Evolutionary conservation across 2,888 invertebrate genomes (phyloP).

Genomic region (Campoplex capitator): DNA sequence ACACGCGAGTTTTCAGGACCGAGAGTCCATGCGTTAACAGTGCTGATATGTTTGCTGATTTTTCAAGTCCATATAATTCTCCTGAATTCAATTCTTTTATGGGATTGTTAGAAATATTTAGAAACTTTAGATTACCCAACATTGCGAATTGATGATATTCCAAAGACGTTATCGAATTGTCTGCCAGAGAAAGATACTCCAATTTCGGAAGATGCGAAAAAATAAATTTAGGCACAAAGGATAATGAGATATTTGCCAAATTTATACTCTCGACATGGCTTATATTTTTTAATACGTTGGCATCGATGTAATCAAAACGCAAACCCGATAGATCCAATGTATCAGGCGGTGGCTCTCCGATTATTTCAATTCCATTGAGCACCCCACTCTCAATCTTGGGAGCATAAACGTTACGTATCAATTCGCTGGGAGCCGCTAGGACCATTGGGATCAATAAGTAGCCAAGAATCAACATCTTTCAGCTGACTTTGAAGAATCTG

Average conservation of each 20-base stretch:
- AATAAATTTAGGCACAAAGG: constrained; percentile 70
- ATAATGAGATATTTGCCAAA: constrained; percentile 70
- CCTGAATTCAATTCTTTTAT: constrained; percentile 70
- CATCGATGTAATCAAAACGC: constrained; percentile 65
- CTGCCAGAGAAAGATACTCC: constrained; percentile 70
- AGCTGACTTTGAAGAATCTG: neutral
- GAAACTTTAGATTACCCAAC: constrained; percentile 71
- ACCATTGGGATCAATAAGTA: neutral
- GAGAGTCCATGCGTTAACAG: constrained; percentile 72
- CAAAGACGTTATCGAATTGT: constrained; percentile 48
- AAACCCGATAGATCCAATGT: constrained; percentile 71
- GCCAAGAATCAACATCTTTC: constrained; percentile 21
- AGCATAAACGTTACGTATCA: constrained; percentile 46
- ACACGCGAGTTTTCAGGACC: constrained; percentile 59
- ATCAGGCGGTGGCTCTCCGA: neutral
- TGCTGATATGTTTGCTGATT: constrained; percentile 68
- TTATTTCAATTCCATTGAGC: constrained; percentile 62
- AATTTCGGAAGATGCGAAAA: constrained; percentile 75
- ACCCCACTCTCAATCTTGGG: constrained; percentile 66
- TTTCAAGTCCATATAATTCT: constrained; percentile 73
- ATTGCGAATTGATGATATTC: constrained; percentile 67
- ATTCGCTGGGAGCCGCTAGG: constrained; percentile 9
- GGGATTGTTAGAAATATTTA: constrained; percentile 75
- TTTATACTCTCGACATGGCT: constrained; percentile 68
- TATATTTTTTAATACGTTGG: constrained; percentile 72